phyloP scores from a whole-genome alignment of 2,113 vertebrate species.

The Pachyramphus minor region DNA sequence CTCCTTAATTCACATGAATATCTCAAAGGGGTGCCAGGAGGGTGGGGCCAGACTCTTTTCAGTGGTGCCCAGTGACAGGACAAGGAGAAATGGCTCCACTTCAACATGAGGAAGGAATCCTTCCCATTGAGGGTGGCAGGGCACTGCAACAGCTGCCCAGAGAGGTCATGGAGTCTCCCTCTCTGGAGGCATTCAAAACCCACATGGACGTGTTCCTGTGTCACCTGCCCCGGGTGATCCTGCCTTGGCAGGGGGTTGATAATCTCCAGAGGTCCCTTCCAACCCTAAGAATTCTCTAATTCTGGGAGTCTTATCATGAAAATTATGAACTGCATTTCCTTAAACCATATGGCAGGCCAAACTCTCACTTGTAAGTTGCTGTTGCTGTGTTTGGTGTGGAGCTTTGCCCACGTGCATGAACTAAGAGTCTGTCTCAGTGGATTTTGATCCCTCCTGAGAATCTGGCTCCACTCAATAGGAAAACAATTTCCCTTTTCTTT shows the following conservation, averaged over 20 bases:
- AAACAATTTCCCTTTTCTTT: background rate
- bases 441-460: background rate
- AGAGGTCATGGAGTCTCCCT: background rate
- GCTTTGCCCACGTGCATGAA: background rate
- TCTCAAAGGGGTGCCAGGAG: background rate
- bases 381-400: background rate
- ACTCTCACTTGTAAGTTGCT: background rate
- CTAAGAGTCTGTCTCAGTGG: background rate
- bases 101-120: background rate
- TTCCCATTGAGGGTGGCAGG: background rate
- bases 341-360: background rate
- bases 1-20: background rate
- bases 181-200: background rate
- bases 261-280: background rate
- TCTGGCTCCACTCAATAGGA: background rate
- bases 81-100: background rate
- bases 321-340: background rate
- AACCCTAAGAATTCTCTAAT: background rate
- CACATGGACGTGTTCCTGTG: rapidly evolving
- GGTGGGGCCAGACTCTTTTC: background rate
- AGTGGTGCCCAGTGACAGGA: background rate
- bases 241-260: background rate
- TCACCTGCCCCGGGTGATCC: background rate
- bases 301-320: background rate
- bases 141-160: background rate